phyloP scores from a whole-genome alignment of 2,888 invertebrate genomes.

The Encarsia formosa region DNA sequence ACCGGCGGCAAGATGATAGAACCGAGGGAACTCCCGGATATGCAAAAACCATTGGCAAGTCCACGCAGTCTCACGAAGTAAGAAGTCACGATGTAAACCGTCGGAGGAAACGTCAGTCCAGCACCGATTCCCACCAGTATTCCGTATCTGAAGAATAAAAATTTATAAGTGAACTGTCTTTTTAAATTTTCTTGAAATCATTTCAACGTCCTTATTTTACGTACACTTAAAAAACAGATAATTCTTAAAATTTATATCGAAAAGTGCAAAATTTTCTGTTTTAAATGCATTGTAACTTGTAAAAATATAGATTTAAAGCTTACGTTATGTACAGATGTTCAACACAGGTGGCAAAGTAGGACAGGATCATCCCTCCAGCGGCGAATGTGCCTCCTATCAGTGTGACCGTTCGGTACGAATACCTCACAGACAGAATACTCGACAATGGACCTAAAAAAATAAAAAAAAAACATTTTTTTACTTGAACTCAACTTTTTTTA shows the following conservation, averaged over 20 bases:
- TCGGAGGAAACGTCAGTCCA: conserved; percentile 81
- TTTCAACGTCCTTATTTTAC: not conserved
- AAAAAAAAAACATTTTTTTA: not conserved
- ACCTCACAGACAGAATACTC: conserved; percentile 77
- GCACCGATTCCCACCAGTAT: conserved; percentile 79
- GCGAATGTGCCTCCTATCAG: conserved; percentile 78
- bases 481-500: too few species aligned
- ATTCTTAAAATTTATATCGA: too few species aligned
- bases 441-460: conserved; percentile 72
- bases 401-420: conserved; percentile 80
- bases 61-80: conserved; percentile 77
- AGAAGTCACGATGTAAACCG: conserved; percentile 84
- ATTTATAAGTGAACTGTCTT: not conserved
- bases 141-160: conserved; percentile 64
- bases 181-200: not conserved
- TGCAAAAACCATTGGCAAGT: conserved; percentile 81
- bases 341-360: conserved; percentile 77
- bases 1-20: conserved; percentile 81
- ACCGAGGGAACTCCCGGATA: conserved; percentile 83
- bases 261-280: too few species aligned
- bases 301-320: conserved; percentile 33
- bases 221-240: too few species aligned
- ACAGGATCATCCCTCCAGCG: conserved; percentile 78
- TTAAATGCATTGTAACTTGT: not conserved
- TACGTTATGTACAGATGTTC: conserved; percentile 75